A percentile compares a stretch with the other conserved stretches of the same genome.
Evolutionary conservation across 2,888 invertebrate genomes (phyloP).

Genomic region (Thelaira solivaga): DNA sequence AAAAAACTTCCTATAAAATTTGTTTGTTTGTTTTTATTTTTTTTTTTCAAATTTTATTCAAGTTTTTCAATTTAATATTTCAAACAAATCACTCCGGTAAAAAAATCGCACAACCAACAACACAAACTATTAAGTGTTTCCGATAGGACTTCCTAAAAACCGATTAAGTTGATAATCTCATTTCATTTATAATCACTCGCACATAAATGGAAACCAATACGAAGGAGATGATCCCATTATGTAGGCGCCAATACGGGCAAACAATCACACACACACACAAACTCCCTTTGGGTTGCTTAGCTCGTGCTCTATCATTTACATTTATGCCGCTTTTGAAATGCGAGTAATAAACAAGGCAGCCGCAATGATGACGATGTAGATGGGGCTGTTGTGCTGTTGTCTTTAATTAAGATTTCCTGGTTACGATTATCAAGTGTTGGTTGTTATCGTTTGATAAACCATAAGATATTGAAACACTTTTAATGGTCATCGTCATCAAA

Average conservation of each 20-base stretch:
- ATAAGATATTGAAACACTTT: slow-evolving; percentile 46
- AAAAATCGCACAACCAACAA: background rate
- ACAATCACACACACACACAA: slow-evolving; percentile 23
- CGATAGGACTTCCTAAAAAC: slow-evolving; percentile 24
- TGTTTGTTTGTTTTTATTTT: too few relatives aligned
- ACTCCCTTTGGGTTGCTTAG: slow-evolving; percentile 38
- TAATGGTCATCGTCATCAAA: slow-evolving; percentile 58
- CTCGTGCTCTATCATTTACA: slow-evolving; percentile 56
- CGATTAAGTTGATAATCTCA: slow-evolving; percentile 26
- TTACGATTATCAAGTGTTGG: slow-evolving; percentile 59
- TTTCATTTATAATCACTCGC: slow-evolving; percentile 28
- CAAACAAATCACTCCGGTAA: background rate
- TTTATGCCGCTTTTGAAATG: slow-evolving; percentile 31
- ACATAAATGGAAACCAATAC: too few relatives aligned
- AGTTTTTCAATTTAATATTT: too few relatives aligned
- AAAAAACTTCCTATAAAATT: too few relatives aligned
- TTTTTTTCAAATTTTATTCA: too few relatives aligned
- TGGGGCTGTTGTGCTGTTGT: slow-evolving; percentile 27
- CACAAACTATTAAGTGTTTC: background rate
- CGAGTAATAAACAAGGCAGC: background rate
- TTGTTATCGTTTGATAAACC: slow-evolving; percentile 55
- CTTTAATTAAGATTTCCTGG: slow-evolving; percentile 60
- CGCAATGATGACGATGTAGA: background rate
- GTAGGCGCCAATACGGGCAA: slow-evolving; percentile 58
- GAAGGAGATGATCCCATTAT: slow-evolving; percentile 18